A percentile compares a stretch with the other conserved stretches of the same genome.
phyloP scores from a whole-genome alignment of 2,888 invertebrate genomes.

The Portevinia maculata region DNA sequence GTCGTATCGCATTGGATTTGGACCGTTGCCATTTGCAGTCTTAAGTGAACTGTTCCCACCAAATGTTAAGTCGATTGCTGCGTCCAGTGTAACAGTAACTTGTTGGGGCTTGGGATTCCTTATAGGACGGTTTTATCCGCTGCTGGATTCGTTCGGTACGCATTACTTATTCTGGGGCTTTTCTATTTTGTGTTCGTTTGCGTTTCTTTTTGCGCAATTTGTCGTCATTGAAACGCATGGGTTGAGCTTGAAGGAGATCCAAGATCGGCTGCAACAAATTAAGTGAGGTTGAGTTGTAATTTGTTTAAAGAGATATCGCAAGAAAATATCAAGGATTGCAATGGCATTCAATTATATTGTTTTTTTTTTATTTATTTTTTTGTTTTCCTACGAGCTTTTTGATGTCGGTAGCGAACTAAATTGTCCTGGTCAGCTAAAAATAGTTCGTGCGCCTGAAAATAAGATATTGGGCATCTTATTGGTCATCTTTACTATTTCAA shows the following conservation, averaged over 20 bases:
- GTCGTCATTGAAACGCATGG: conserved; percentile 95
- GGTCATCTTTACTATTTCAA: too few species aligned
- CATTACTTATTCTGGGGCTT: conserved; percentile 89
- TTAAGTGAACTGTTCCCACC: conserved; percentile 92
- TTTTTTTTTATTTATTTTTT: too few species aligned
- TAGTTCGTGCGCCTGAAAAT: too few species aligned
- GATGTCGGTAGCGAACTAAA: too few species aligned
- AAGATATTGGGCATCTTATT: too few species aligned
- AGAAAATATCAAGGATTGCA: too few species aligned
- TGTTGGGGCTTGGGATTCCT: conserved; percentile 91
- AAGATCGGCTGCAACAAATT: conserved; percentile 85
- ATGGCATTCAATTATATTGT: too few species aligned
- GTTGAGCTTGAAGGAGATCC: conserved; percentile 92
- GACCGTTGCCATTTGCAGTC: conserved; percentile 92
- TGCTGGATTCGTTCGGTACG: conserved; percentile 86
- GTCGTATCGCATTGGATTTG: conserved; percentile 89
- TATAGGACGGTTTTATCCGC: conserved; percentile 88
- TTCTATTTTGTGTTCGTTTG: conserved; percentile 85
- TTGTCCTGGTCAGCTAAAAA: too few species aligned
- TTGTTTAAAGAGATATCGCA: too few species aligned
- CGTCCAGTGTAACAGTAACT: conserved; percentile 89
- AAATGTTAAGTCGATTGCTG: conserved; percentile 89
- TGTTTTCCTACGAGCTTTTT: too few species aligned
- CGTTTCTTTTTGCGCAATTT: conserved; percentile 89
- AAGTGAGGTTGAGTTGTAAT: neutral